Conservation (phyloP, 2,888 invertebrate species). For the Drosophila meridiana region DNA sequence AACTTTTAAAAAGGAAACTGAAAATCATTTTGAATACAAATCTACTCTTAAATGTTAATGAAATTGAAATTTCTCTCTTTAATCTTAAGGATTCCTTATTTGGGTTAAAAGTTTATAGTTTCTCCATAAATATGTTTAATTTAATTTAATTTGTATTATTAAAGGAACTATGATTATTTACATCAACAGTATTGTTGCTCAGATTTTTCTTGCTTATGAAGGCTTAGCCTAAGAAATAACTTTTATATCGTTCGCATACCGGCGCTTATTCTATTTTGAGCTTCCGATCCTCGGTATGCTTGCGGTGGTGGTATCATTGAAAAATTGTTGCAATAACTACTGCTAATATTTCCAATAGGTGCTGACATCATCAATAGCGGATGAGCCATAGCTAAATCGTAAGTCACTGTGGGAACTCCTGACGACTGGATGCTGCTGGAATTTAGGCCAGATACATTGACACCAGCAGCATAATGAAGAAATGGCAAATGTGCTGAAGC, state of each 20-base stretch:
- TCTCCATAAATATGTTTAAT: slow-evolving; percentile 2
- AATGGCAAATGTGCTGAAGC: slow-evolving; percentile 82
- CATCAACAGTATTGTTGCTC: slow-evolving; percentile 23
- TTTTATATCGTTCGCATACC: slow-evolving; percentile 81
- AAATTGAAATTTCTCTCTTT: background rate
- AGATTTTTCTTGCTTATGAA: background rate
- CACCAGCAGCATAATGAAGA: slow-evolving; percentile 77
- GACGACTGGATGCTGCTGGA: slow-evolving; percentile 47
- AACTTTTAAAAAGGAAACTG: background rate
- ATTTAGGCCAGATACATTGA: slow-evolving; percentile 55
- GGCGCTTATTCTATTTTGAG: slow-evolving; percentile 79
- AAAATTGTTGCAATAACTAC: slow-evolving; percentile 80
- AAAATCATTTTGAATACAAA: background rate
- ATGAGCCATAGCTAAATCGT: slow-evolving; percentile 83
- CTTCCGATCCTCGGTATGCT: slow-evolving; percentile 70
- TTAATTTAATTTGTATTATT: slow-evolving; percentile 26
- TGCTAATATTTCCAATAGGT: slow-evolving; percentile 80
- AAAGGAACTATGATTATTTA: slow-evolving; percentile 65
- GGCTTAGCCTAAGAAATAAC: slow-evolving; percentile 13
- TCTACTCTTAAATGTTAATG: background rate
- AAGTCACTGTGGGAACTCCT: slow-evolving; percentile 64
- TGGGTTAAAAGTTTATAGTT: slow-evolving; percentile 6
- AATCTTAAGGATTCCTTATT: slow-evolving; percentile 15
- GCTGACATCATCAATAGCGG: slow-evolving; percentile 84
- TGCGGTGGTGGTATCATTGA: slow-evolving; percentile 67